Evolutionary conservation across 2,888 invertebrate species (phyloP).

Genomic region (Melangyna quadrimaculata): DNA sequence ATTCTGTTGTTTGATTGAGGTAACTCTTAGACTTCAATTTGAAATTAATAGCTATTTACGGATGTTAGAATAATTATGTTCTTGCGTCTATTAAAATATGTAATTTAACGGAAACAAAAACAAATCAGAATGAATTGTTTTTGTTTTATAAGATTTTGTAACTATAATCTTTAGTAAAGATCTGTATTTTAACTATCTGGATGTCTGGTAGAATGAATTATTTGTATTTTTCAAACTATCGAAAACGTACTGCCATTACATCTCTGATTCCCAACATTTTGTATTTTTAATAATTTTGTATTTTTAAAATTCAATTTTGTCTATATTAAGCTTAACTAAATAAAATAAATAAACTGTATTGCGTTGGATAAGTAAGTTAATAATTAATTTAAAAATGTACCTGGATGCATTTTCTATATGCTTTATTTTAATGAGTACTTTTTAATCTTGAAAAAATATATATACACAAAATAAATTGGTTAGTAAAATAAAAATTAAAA

Average conservation of each 20-base stretch:
- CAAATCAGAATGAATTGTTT: no score
- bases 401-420: constrained; percentile 53
- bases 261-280: neutral
- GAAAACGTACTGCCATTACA: neutral
- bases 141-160: no score
- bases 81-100: neutral
- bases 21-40: neutral
- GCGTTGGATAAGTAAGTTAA: neutral
- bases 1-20: neutral
- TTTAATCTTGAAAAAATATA: neutral
- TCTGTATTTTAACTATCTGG: neutral
- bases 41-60: no score
- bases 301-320: neutral
- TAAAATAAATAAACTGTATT: neutral
- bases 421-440: constrained; percentile 17
- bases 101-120: neutral
- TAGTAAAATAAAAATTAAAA: neutral
- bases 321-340: neutral
- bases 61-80: no score
- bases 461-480: constrained; percentile 13
- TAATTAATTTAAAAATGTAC: constrained; percentile 34
- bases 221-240: neutral
- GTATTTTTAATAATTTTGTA: neutral
- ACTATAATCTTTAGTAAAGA: neutral
- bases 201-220: neutral